A percentile compares a stretch with the other conserved stretches of the same genome.
These are phyloP conservation scores for Pachypeltis micranthus DNA, from an alignment of 1,140 invertebrate genomes.

Conservation along the genomic window DNA sequence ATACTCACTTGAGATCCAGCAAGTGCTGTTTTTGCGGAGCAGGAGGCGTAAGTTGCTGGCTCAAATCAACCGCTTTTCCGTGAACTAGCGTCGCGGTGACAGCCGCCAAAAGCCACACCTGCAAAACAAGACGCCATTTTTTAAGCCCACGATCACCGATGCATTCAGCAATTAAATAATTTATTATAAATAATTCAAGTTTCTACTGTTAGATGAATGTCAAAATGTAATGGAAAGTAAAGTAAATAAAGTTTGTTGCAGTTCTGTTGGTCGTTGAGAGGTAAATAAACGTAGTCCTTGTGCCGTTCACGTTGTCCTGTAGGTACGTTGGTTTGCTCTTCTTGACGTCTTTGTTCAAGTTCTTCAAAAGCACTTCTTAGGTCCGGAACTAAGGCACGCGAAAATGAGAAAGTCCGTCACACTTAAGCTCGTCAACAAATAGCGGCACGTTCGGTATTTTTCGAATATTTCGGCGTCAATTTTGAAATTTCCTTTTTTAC, in stretches of 20 bases:
- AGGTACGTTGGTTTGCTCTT: neutral
- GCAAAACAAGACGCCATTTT: neutral
- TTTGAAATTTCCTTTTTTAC: neutral
- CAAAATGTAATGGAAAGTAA: neutral
- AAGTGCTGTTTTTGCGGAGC: neutral
- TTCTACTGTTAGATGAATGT: neutral
- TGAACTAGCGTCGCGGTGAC: slow-evolving; percentile 8
- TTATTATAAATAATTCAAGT: neutral
- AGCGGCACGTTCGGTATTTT: neutral
- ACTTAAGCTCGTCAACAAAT: neutral
- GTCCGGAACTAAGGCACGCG: neutral
- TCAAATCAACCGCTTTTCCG: slow-evolving; percentile 12
- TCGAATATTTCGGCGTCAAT: neutral
- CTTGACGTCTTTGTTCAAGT: neutral
- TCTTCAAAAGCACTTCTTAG: neutral
- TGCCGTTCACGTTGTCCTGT: neutral
- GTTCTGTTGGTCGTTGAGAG: neutral
- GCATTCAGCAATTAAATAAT: neutral
- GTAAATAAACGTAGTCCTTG: neutral
- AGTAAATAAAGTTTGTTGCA: neutral
- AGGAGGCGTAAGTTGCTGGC: neutral
- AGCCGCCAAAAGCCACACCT: slow-evolving; percentile 12
- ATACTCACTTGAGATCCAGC: neutral
- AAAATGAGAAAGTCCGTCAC: neutral
- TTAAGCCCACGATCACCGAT: neutral